These are phyloP conservation scores for Zosterops hypoxanthus DNA, from an alignment of 2,113 vertebrate species.

Conservation along the genomic window DNA sequence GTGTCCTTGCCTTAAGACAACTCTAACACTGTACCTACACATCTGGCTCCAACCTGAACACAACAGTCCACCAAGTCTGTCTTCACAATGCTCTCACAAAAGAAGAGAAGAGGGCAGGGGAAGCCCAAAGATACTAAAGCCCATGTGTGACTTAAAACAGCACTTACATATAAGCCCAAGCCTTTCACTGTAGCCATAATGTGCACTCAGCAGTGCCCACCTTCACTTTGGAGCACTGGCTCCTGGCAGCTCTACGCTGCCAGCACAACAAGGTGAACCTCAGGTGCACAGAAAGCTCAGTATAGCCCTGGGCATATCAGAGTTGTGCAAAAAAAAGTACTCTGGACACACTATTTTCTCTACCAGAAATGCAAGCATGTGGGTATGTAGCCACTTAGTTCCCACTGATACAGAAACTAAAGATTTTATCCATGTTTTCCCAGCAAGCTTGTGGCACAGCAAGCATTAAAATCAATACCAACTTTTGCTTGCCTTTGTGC, in stretches of 20 bases:
- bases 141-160: fast-evolving
- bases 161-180: neutral
- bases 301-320: neutral
- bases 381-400: neutral
- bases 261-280: neutral
- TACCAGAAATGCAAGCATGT: neutral
- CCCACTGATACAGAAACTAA: fast-evolving
- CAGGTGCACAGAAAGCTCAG: fast-evolving
- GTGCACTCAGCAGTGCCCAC: neutral
- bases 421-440: neutral
- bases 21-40: neutral
- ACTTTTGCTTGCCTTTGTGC: neutral
- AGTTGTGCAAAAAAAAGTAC: neutral
- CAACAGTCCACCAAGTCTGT: fast-evolving
- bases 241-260: neutral
- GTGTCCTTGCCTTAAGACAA: neutral
- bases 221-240: neutral
- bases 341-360: neutral
- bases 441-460: neutral
- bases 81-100: neutral
- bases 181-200: neutral
- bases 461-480: neutral
- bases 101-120: neutral
- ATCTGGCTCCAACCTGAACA: neutral
- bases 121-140: neutral